Conservation (phyloP, 2,888 invertebrate genomes). For the Megaustenia siamemsis region DNA sequence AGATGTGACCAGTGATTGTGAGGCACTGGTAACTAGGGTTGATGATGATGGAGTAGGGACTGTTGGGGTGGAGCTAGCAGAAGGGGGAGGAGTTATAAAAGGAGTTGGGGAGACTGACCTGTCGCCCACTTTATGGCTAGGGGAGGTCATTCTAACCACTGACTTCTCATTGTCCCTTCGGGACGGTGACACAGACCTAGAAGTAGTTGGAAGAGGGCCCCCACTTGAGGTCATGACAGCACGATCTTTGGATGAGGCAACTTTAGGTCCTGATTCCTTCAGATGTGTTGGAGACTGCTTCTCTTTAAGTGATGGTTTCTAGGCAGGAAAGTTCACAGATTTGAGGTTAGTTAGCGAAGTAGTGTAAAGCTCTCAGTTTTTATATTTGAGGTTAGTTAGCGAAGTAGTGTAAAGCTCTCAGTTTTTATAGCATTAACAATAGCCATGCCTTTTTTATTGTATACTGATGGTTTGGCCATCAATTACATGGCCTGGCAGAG, state of each 20-base stretch:
- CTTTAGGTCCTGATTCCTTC: slow-evolving; percentile 20
- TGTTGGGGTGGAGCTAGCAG: slow-evolving; percentile 54
- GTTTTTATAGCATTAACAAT: no score
- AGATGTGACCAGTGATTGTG: not conserved
- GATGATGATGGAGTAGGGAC: not conserved
- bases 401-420: no score
- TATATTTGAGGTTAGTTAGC: no score
- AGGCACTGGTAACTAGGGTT: not conserved
- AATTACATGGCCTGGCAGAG: no score
- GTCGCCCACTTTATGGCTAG: slow-evolving; percentile 17
- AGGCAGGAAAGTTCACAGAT: no score
- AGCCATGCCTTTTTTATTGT: no score
- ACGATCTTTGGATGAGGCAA: slow-evolving; percentile 13
- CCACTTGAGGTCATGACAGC: slow-evolving; percentile 14
- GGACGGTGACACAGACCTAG: slow-evolving; percentile 18
- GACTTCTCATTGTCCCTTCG: not conserved
- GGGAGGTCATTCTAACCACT: slow-evolving; percentile 16
- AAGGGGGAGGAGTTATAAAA: slow-evolving; percentile 57
- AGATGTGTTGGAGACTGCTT: slow-evolving; percentile 15
- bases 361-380: no score
- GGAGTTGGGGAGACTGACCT: slow-evolving; percentile 30
- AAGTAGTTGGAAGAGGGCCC: not conserved
- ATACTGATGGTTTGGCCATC: no score
- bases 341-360: no score
- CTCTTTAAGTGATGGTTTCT: slow-evolving; percentile 40